Evolutionary conservation across 1,140 invertebrate species (phyloP).

Genomic region (Druon quercuslanigerum): DNA sequence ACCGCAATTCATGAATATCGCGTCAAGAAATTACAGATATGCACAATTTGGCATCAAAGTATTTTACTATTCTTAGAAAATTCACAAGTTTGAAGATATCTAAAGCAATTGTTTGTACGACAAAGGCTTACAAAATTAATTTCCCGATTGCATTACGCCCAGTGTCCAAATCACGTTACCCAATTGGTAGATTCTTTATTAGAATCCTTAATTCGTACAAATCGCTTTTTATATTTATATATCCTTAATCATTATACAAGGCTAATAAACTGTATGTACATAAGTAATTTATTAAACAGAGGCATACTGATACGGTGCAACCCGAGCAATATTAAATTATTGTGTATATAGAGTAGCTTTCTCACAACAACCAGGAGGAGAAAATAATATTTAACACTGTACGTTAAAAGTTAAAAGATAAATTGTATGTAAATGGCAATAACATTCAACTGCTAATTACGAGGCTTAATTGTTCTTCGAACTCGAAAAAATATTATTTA

Average conservation of each 20-base stretch:
- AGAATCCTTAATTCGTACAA: conserved; percentile 60
- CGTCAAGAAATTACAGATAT: too few species aligned
- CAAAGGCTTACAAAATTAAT: too few species aligned
- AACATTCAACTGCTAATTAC: conserved; percentile 18
- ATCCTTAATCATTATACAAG: conserved; percentile 47
- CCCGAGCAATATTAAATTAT: conserved; percentile 52
- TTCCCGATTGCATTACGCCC: too few species aligned
- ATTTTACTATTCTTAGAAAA: too few species aligned
- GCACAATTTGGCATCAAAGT: too few species aligned
- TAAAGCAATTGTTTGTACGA: too few species aligned
- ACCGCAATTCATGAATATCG: too few species aligned
- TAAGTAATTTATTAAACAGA: conserved; percentile 62
- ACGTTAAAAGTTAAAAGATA: conserved; percentile 48
- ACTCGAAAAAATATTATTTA: conserved; percentile 71
- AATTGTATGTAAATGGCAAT: conserved; percentile 32
- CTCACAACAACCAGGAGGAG: conserved; percentile 70
- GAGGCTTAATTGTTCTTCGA: conserved; percentile 23
- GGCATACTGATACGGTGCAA: conserved; percentile 59
- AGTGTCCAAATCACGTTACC: too few species aligned
- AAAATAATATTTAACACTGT: conserved; percentile 70
- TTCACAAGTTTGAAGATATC: too few species aligned
- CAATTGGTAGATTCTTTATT: conserved; percentile 46
- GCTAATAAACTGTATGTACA: conserved; percentile 66
- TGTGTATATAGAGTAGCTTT: conserved; percentile 45
- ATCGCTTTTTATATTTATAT: conserved; percentile 50